phyloP scores from a whole-genome alignment of 2,113 vertebrate genomes.

The Condylura cristata region DNA sequence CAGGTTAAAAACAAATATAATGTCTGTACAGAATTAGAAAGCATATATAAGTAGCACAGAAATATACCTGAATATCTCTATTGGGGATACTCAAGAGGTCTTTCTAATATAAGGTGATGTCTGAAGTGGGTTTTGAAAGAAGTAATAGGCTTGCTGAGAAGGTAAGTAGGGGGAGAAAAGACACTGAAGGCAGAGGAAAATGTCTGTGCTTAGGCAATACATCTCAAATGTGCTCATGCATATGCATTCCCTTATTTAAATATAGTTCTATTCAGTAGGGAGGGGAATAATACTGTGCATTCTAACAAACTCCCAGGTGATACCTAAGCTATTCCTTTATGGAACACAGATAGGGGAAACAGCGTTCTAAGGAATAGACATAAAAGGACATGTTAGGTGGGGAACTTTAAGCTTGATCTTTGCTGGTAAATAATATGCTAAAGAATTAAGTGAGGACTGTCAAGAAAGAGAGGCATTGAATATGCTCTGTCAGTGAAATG shows the following conservation, averaged over 20 bases:
- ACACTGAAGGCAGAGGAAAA: background rate
- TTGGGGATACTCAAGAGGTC: background rate
- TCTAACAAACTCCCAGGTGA: background rate
- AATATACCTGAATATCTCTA: background rate
- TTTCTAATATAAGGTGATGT: background rate
- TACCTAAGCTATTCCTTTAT: background rate
- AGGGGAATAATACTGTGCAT: background rate
- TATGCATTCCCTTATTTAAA: background rate
- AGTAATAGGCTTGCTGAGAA: background rate
- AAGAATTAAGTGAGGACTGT: background rate
- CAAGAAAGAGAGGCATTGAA: background rate
- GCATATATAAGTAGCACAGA: background rate
- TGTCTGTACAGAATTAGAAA: background rate
- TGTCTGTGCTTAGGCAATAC: background rate
- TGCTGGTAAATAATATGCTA: background rate
- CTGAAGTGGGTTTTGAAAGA: background rate
- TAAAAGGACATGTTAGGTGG: background rate
- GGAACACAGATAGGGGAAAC: background rate
- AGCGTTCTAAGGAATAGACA: background rate
- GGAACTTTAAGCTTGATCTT: background rate
- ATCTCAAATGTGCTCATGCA: background rate
- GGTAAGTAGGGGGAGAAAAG: background rate
- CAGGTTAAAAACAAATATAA: slow-evolving; percentile 7
- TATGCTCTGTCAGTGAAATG: background rate
- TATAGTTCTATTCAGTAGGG: background rate